These are phyloP conservation scores for Pagrus major DNA, from an alignment of 2,113 vertebrate genomes.

Conservation along the genomic window DNA sequence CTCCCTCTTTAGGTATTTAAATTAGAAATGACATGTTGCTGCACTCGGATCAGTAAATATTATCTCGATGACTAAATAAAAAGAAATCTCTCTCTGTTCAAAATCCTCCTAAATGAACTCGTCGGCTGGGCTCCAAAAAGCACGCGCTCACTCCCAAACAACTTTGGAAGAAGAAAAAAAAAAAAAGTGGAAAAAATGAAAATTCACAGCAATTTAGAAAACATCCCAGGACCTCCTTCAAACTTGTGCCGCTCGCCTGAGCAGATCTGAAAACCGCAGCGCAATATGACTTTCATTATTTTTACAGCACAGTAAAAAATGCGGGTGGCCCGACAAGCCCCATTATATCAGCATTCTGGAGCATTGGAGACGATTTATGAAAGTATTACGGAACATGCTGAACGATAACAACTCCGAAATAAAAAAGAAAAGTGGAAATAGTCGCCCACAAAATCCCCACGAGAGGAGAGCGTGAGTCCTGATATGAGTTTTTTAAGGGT, in stretches of 20 bases:
- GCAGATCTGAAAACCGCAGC: constrained; percentile 73
- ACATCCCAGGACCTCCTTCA: constrained; percentile 66
- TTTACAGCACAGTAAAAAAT: constrained; percentile 83
- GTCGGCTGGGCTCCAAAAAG: constrained; percentile 14
- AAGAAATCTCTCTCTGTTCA: background rate
- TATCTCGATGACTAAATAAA: background rate
- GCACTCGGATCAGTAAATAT: background rate
- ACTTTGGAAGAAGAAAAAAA: constrained; percentile 17
- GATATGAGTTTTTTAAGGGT: constrained; percentile 36
- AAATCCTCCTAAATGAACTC: background rate
- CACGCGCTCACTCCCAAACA: background rate
- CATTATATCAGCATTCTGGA: constrained; percentile 72
- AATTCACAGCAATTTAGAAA: constrained; percentile 62
- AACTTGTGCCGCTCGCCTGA: constrained; percentile 52
- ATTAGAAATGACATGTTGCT: background rate
- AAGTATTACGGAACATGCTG: constrained; percentile 70
- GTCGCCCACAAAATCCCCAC: constrained; percentile 36
- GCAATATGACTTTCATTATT: constrained; percentile 84
- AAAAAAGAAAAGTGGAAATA: constrained; percentile 31
- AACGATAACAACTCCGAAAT: constrained; percentile 70
- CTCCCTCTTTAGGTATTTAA: background rate
- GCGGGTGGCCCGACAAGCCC: constrained; percentile 83
- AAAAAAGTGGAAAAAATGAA: constrained; percentile 49
- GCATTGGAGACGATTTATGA: constrained; percentile 71
- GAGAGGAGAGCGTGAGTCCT: constrained; percentile 32